phyloP scores from a whole-genome alignment of 2,113 vertebrate species.

The Mormyrus lacerda region DNA sequence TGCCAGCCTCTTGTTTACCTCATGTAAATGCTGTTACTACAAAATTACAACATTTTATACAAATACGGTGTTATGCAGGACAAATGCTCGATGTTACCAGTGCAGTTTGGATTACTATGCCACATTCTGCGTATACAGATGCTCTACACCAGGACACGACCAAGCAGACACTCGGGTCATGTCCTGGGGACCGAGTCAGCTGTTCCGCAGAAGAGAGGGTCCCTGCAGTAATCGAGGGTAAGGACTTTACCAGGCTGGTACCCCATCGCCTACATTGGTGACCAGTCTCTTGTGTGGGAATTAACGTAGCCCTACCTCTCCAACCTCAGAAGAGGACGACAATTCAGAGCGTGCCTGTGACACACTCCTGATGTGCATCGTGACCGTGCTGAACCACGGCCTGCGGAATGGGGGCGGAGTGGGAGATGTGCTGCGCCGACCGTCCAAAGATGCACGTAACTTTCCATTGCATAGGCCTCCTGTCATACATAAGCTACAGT shows the following conservation, averaged over 20 bases:
- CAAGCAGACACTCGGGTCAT: slow-evolving; percentile 65
- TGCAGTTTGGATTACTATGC: background rate
- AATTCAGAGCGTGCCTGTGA: slow-evolving; percentile 80
- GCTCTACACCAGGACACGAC: slow-evolving; percentile 38
- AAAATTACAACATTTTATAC: background rate
- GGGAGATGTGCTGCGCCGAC: slow-evolving; percentile 87
- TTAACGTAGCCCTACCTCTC: background rate
- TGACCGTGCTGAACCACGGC: slow-evolving; percentile 92
- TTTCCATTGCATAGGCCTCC: background rate
- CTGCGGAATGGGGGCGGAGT: slow-evolving; percentile 91
- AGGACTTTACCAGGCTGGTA: slow-evolving; percentile 13
- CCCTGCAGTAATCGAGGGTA: slow-evolving; percentile 54
- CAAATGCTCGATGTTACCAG: background rate
- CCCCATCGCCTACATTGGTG: background rate
- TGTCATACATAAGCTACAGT: background rate
- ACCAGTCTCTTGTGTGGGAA: background rate
- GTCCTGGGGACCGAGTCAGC: slow-evolving; percentile 67
- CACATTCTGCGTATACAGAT: background rate
- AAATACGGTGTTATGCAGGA: background rate
- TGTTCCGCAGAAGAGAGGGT: slow-evolving; percentile 54
- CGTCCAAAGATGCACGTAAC: slow-evolving; percentile 80
- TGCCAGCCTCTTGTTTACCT: background rate
- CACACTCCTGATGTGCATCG: slow-evolving; percentile 91
- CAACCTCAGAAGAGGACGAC: slow-evolving; percentile 39
- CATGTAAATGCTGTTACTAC: background rate